Evolutionary conservation across 2,888 invertebrate genomes (phyloP).

Genomic region (Philaethria dido): DNA sequence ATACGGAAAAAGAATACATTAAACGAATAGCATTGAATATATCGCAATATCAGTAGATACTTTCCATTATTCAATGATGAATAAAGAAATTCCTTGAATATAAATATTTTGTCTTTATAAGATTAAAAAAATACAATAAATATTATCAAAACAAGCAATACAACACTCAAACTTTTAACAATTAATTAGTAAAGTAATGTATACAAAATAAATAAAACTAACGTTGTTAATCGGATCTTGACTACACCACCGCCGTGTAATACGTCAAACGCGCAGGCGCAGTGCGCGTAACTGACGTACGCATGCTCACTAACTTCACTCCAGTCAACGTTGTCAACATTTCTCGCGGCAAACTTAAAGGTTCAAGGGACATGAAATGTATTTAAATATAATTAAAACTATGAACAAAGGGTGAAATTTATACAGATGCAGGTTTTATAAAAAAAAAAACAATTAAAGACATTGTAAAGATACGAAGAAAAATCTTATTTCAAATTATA

Average conservation of each 20-base stretch:
- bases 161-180: conserved; percentile 46
- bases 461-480: not conserved
- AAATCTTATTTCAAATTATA: not conserved
- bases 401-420: no score
- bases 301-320: conserved; percentile 76
- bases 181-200: conserved; percentile 44
- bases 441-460: not conserved
- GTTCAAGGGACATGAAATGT: not conserved
- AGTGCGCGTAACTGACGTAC: conserved; percentile 80
- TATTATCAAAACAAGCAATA: conserved; percentile 63
- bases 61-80: conserved; percentile 50
- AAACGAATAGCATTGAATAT: conserved; percentile 8
- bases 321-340: conserved; percentile 50
- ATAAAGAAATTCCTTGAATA: conserved; percentile 27
- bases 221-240: conserved; percentile 84
- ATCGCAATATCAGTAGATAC: conserved; percentile 45
- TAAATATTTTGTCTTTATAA: not conserved
- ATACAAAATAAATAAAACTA: conserved; percentile 67
- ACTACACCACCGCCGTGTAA: conserved; percentile 82
- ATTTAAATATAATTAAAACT: conserved; percentile 6
- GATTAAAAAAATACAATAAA: conserved; percentile 45
- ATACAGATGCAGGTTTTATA: not conserved
- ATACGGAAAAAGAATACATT: conserved; percentile 17
- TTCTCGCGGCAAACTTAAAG: conserved; percentile 45
- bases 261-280: conserved; percentile 82